Base-by-base conservation (phyloP, 2,113 vertebrate species). In the Platichthys flesus region DNA sequence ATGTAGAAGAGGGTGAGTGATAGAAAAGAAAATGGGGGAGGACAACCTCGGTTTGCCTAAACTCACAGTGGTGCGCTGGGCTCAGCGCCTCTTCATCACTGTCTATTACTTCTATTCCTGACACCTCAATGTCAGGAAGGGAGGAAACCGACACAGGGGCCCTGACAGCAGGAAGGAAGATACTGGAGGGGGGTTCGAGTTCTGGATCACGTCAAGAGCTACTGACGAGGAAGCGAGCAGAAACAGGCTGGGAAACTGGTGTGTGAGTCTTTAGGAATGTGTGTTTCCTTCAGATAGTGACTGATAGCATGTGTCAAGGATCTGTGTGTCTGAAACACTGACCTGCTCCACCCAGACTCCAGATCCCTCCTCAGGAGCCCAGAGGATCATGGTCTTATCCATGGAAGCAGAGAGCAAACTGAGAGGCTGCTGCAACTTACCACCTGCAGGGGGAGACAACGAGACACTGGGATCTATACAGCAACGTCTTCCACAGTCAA, bases 341-440 rank as follows among this genome's bases (percentile, higher is more conserved):
- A 96, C 98, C 96, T 97, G 94, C 87, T 99, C 98, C 40, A 98
- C 90, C 98, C 98, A 99, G 70, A 99, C 94, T 31, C 97, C 97
- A 56, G 97, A 97, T 74, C 94, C 96, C 76, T 98, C 94, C 90
- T 99, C 98, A 28, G 98, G 97, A 85, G 95, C 94, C 98, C 98
- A 99, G 20, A 99, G 88, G 84, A 99, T 97, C 94, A 99, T 96
- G 57, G 96, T 99, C 95, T 98, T 99, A 92, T 99, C 97, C 97
- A 98, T 97, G 59, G 98, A 99, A 0, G 96, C 97, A 64, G 98
- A 99, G 13, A 99, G 91, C 64, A 99, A 87, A 80, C 90, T 93
- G 89, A 97, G 91, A 66, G 95, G 95, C 80, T 97, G 96, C 79
- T 96, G 93, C 76, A 95, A 88, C 84, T 93, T 90, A 52, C 94